phyloP scores from a whole-genome alignment of 2,797 vertebrate genomes.

The Hozukius guyotensis region DNA sequence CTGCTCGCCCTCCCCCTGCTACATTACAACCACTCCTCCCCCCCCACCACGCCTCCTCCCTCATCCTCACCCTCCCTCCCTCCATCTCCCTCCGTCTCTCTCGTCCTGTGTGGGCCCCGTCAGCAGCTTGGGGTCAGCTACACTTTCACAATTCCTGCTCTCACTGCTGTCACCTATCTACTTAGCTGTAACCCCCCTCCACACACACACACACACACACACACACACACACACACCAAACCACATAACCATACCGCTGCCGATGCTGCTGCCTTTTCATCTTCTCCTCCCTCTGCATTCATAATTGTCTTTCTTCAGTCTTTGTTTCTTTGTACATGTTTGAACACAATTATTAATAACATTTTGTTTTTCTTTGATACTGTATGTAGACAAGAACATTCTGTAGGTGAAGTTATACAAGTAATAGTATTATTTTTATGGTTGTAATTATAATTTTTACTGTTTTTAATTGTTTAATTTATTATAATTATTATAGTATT shows the following conservation, averaged over 20 bases:
- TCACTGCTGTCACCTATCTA: conserved; percentile 81
- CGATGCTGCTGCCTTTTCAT: conserved; percentile 6
- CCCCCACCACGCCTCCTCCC: conserved; percentile 1
- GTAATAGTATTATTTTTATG: background rate
- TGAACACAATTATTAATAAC: background rate
- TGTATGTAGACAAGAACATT: no score
- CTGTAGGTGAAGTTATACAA: background rate
- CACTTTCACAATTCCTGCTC: conserved; percentile 80
- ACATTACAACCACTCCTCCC: conserved; percentile 1
- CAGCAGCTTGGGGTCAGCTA: conserved; percentile 74
- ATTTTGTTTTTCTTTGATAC: background rate
- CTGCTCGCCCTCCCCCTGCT: conserved; percentile 41
- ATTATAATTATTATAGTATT: background rate
- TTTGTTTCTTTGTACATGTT: background rate
- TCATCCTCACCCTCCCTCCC: conserved; percentile 22
- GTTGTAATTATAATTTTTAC: background rate
- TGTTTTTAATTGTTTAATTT: background rate
- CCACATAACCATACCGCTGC: conserved; percentile 17
- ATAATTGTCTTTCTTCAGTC: background rate
- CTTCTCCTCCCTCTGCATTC: background rate
- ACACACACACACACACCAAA: conserved; percentile 2
- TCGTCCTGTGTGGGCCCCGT: conserved; percentile 79
- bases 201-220: background rate
- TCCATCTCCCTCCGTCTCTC: background rate
- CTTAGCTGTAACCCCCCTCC: conserved; percentile 23